phyloP scores from a whole-genome alignment of 2,888 invertebrate genomes.

The Eristalis pertinax region DNA sequence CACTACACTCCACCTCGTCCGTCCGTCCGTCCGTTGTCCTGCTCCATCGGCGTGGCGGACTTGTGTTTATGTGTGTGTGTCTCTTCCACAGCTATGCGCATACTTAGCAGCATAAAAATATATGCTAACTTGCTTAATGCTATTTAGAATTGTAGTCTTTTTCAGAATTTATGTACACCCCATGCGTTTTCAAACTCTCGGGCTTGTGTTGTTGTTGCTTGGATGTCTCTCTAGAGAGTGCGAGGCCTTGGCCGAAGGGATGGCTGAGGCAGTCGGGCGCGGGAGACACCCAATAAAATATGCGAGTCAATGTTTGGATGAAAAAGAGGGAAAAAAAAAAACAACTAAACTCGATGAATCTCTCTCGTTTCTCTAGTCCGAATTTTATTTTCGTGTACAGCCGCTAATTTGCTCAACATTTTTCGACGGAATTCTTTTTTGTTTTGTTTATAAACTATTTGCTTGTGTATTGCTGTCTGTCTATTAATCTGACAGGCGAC shows the following conservation, averaged over 20 bases:
- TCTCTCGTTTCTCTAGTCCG: slow-evolving; percentile 34
- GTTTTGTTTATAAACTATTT: slow-evolving; percentile 58
- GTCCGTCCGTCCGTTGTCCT: slow-evolving; percentile 35
- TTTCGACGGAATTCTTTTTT: slow-evolving; percentile 34
- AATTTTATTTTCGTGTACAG: slow-evolving; percentile 67
- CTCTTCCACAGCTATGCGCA: slow-evolving; percentile 16
- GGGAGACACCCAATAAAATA: slow-evolving; percentile 57
- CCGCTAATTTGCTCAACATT: slow-evolving; percentile 54
- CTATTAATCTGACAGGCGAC: not conserved
- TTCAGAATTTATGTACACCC: slow-evolving; percentile 43
- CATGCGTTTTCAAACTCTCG: slow-evolving; percentile 30
- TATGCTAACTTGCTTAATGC: slow-evolving; percentile 69
- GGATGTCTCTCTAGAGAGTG: not conserved
- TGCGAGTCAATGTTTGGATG: slow-evolving; percentile 69
- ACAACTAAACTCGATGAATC: slow-evolving; percentile 29
- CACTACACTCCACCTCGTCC: slow-evolving; percentile 30
- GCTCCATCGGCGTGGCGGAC: slow-evolving; percentile 7
- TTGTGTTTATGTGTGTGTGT: slow-evolving; percentile 26
- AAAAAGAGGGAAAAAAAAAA: slow-evolving; percentile 11
- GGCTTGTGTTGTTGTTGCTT: not conserved
- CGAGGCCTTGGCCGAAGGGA: not conserved
- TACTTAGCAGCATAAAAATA: slow-evolving; percentile 62
- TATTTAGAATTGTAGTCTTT: slow-evolving; percentile 40
- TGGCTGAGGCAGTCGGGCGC: not conserved
- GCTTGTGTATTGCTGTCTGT: slow-evolving; percentile 29